Percentiles rank a stretch among this genome's conserved stretches.
Conservation (phyloP, 53 echinoderm and acorn worm species). For the Stichopus horrens region DNA sequence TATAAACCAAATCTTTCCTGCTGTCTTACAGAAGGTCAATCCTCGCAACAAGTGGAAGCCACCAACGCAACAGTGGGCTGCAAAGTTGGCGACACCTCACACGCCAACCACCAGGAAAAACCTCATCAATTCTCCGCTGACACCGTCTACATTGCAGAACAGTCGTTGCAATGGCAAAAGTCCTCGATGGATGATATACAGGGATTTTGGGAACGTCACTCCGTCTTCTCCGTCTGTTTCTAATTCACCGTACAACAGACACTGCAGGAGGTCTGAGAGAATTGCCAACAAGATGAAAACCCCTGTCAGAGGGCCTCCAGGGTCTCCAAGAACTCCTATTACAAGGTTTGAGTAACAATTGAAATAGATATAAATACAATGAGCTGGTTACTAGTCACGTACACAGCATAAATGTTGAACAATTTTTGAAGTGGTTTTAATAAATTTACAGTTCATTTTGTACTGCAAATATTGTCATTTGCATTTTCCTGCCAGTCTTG, state of each 20-base stretch:
- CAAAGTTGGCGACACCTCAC: constrained; percentile 52
- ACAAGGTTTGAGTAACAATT: background rate
- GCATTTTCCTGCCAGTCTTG: no score
- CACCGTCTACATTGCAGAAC: constrained; percentile 39
- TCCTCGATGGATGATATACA: constrained; percentile 46
- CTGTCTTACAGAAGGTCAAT: background rate
- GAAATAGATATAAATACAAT: no score
- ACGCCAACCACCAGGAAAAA: constrained; percentile 53
- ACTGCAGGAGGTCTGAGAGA: constrained; percentile 63
- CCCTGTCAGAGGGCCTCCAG: constrained; percentile 38
- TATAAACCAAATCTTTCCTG: no score
- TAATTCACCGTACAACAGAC: constrained; percentile 30
- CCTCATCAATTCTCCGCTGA: constrained; percentile 65
- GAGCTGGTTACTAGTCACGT: no score
- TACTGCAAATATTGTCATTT: no score
- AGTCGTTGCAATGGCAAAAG: background rate
- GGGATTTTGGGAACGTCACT: constrained; percentile 32
- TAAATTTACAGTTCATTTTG: no score
- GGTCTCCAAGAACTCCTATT: background rate
- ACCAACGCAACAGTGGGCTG: constrained; percentile 32
- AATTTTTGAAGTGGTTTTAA: no score
- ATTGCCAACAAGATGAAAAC: constrained; percentile 69
- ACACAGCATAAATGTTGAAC: no score
- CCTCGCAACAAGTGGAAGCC: constrained; percentile 53
- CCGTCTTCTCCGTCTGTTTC: constrained; percentile 53